A percentile compares a stretch with the other conserved stretches of the same genome.
Evolutionary conservation across 1,140 invertebrate species (phyloP).

Genomic region (Ptiloglossa arizonensis): DNA sequence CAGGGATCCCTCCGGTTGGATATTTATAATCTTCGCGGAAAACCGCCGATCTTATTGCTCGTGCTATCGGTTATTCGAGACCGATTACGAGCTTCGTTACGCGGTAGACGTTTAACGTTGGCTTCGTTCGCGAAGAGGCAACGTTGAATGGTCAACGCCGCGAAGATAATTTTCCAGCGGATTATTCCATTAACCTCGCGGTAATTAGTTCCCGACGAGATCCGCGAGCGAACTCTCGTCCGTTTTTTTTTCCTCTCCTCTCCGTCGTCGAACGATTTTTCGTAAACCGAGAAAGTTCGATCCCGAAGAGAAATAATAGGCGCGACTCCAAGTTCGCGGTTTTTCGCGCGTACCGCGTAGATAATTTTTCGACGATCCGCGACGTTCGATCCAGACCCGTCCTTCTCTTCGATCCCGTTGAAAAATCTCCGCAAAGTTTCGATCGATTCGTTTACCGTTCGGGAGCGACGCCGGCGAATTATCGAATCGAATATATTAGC

Average conservation of each 20-base stretch:
- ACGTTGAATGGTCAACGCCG: not conserved
- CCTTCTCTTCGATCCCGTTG: too few species aligned
- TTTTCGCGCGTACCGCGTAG: too few species aligned
- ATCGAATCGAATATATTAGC: not conserved
- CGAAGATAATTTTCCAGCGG: not conserved
- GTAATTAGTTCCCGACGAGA: not conserved
- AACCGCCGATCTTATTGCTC: not conserved
- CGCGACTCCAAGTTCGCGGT: too few species aligned
- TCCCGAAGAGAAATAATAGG: too few species aligned
- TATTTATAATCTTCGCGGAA: not conserved
- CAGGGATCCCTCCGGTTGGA: not conserved
- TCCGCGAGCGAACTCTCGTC: not conserved
- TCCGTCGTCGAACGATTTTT: not conserved
- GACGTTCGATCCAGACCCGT: too few species aligned
- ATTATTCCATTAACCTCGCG: not conserved
- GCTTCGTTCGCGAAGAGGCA: not conserved
- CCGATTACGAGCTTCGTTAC: conserved; percentile 1
- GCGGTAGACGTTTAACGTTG: not conserved
- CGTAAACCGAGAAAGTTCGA: not conserved
- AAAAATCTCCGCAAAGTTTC: too few species aligned
- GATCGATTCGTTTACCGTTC: too few species aligned
- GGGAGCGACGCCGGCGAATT: too few species aligned
- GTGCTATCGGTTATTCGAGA: not conserved
- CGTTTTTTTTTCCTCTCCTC: not conserved
- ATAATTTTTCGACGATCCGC: too few species aligned